phyloP scores from a whole-genome alignment of 2,888 invertebrate genomes.

The Acleris sparsana region DNA sequence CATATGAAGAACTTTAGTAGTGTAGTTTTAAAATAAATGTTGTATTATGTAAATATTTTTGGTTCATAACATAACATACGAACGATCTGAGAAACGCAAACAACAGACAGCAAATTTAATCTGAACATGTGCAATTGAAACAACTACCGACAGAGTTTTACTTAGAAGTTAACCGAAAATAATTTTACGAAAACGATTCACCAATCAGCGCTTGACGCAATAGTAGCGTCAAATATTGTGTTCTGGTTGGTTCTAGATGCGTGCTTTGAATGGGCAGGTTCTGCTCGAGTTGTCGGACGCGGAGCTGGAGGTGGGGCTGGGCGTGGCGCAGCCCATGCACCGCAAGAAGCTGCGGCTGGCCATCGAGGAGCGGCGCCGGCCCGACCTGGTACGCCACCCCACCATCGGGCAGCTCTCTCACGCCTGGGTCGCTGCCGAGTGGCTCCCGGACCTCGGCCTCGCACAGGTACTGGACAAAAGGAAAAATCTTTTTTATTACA shows the following conservation, averaged over 20 bases:
- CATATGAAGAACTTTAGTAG: not conserved
- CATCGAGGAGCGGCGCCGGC: conserved; percentile 95
- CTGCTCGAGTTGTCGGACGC: conserved; percentile 95
- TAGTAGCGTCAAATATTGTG: conserved; percentile 82
- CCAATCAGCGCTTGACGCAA: conserved; percentile 63
- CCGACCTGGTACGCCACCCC: conserved; percentile 93
- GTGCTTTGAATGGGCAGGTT: conserved; percentile 90
- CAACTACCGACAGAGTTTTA: too few species aligned
- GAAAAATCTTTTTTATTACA: not conserved
- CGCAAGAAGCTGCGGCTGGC: conserved; percentile 95
- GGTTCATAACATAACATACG: too few species aligned
- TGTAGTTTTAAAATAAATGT: too few species aligned
- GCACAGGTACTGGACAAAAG: conserved; percentile 78
- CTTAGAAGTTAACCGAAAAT: too few species aligned
- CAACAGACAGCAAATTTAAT: too few species aligned
- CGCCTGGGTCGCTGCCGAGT: conserved; percentile 96
- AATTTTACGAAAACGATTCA: conserved; percentile 4
- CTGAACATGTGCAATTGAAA: too few species aligned
- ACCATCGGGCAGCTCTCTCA: conserved; percentile 94
- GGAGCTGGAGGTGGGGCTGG: conserved; percentile 95
- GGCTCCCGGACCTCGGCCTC: conserved; percentile 95
- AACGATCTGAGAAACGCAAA: too few species aligned
- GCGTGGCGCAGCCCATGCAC: conserved; percentile 96
- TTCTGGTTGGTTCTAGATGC: conserved; percentile 86
- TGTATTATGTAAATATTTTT: too few species aligned